These are phyloP conservation scores for Pristionchus exspectatus DNA, from an alignment of 2,888 invertebrate species.

Conservation along the genomic window DNA sequence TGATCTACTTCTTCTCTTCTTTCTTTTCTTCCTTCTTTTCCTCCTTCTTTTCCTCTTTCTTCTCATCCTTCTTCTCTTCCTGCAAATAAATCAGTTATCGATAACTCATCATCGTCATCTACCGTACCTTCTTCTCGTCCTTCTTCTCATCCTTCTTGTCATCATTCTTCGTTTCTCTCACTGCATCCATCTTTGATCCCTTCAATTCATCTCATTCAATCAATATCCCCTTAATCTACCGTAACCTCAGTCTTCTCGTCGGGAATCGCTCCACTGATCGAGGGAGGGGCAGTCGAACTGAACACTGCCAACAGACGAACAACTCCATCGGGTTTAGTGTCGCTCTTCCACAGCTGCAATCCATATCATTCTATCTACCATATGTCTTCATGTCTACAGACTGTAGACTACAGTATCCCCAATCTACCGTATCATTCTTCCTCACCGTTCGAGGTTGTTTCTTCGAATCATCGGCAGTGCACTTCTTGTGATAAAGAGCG, in stretches of 20 bases:
- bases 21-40: slow-evolving; percentile 27
- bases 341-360: slow-evolving; percentile 17
- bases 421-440: background rate
- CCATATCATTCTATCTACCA: background rate
- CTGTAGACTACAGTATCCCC: background rate
- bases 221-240: background rate
- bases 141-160: slow-evolving; percentile 54
- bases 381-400: background rate
- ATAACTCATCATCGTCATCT: slow-evolving; percentile 53
- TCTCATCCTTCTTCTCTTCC: slow-evolving; percentile 1
- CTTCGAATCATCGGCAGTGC: slow-evolving; percentile 28
- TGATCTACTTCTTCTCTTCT: slow-evolving; percentile 38
- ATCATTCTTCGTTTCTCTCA: slow-evolving; percentile 49
- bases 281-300: slow-evolving; percentile 17
- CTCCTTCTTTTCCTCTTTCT: slow-evolving; percentile 7
- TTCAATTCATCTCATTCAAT: background rate
- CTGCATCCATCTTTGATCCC: slow-evolving; percentile 51
- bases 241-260: slow-evolving; percentile 24
- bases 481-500: slow-evolving; percentile 31
- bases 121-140: slow-evolving; percentile 34
- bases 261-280: background rate
- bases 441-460: background rate
- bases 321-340: slow-evolving; percentile 35
- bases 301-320: background rate
- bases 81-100: background rate